phyloP scores from a whole-genome alignment of 2,797 vertebrate species.

The Spheniscus humboldti region DNA sequence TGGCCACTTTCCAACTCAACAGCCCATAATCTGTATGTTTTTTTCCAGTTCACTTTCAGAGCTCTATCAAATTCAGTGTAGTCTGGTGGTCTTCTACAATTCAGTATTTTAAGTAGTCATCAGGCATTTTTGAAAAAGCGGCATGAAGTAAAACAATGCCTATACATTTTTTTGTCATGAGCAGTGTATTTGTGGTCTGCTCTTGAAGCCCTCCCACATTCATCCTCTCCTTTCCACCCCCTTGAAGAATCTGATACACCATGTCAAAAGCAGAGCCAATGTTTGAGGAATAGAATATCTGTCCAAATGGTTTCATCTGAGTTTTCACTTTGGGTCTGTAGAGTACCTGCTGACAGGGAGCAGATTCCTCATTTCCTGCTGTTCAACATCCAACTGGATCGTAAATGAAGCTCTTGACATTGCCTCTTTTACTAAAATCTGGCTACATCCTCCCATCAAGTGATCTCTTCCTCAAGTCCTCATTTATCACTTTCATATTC shows the following conservation, averaged over 20 bases:
- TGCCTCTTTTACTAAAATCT: background rate
- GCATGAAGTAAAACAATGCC: background rate
- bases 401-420: background rate
- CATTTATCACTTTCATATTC: conserved; percentile 1
- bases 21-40: background rate
- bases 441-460: background rate
- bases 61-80: background rate
- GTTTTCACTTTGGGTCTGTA: background rate
- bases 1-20: background rate
- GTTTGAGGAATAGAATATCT: conserved; percentile 16
- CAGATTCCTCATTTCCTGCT: conserved; percentile 43
- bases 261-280: background rate
- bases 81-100: background rate
- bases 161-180: background rate
- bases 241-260: conserved; percentile 10
- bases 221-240: background rate
- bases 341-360: conserved; percentile 12
- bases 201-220: background rate
- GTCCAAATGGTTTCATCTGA: conserved; percentile 1
- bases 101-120: background rate
- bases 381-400: background rate
- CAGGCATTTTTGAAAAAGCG: background rate
- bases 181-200: background rate
- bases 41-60: background rate
- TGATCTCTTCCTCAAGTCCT: background rate